phyloP scores from a whole-genome alignment of 2,113 vertebrate species.

The Lepus europaeus region DNA sequence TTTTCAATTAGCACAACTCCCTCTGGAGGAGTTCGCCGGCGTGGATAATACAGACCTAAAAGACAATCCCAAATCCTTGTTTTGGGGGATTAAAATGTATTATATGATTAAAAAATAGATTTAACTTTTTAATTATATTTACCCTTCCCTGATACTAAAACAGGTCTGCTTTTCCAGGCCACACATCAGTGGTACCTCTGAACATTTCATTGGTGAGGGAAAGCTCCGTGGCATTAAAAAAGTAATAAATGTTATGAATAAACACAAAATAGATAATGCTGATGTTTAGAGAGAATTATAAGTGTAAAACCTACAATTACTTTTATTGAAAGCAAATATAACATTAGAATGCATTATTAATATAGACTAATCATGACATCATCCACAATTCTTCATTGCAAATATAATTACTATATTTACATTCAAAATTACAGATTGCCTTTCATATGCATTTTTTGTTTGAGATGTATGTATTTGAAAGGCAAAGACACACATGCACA shows the following conservation, averaged over 20 bases:
- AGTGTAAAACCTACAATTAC: conserved; percentile 1
- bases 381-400: conserved; percentile 35
- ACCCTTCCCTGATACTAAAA: conserved; percentile 20
- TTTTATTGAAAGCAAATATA: conserved; percentile 34
- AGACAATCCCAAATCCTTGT: conserved; percentile 64
- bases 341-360: conserved; percentile 51
- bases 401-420: conserved; percentile 61
- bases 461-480: too few species aligned
- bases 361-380: conserved; percentile 55
- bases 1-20: conserved; percentile 54
- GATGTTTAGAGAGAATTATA: conserved; percentile 46
- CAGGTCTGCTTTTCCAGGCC: not conserved
- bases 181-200: not conserved
- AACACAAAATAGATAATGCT: conserved; percentile 2
- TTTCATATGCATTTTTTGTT: not conserved
- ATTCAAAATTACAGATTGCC: conserved; percentile 51
- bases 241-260: not conserved
- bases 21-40: not conserved
- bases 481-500: too few species aligned
- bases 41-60: conserved; percentile 27
- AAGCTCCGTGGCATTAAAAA: not conserved
- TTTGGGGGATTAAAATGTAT: conserved; percentile 63
- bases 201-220: not conserved
- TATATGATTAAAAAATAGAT: conserved; percentile 57
- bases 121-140: conserved; percentile 59